Conservation (phyloP, 2,797 vertebrate genomes). For the Dendrocincla fuliginosa region DNA sequence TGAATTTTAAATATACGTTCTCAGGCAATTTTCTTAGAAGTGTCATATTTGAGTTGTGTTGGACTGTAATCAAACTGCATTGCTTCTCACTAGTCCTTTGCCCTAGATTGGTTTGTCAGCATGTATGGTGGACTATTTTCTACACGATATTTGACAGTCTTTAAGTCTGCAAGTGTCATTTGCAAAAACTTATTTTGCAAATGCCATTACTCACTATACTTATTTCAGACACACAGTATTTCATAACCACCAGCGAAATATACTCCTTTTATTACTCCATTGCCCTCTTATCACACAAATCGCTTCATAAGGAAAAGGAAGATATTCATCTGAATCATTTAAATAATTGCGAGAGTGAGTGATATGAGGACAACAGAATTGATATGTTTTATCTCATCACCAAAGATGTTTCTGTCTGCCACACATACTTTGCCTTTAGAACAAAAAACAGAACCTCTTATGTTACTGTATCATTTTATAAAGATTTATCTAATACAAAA, state of each 20-base stretch:
- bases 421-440: background rate
- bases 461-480: background rate
- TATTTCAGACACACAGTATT: background rate
- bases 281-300: background rate
- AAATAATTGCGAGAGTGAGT: background rate
- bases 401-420: background rate
- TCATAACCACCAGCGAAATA: constrained; percentile 22
- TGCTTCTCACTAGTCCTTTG: background rate
- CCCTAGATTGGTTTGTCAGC: background rate
- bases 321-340: background rate
- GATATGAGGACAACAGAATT: background rate
- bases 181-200: background rate
- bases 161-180: background rate
- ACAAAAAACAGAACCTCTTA: background rate
- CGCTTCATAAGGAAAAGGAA: background rate
- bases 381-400: background rate
- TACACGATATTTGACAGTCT: background rate
- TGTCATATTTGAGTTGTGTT: background rate
- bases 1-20: background rate
- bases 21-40: background rate
- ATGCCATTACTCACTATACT: background rate
- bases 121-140: background rate
- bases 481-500: background rate
- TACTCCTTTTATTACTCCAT: constrained; percentile 4
- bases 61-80: background rate